Evolutionary conservation across 2,888 invertebrate species (phyloP).

Genomic region (Aphidoletes aphidimyza): DNA sequence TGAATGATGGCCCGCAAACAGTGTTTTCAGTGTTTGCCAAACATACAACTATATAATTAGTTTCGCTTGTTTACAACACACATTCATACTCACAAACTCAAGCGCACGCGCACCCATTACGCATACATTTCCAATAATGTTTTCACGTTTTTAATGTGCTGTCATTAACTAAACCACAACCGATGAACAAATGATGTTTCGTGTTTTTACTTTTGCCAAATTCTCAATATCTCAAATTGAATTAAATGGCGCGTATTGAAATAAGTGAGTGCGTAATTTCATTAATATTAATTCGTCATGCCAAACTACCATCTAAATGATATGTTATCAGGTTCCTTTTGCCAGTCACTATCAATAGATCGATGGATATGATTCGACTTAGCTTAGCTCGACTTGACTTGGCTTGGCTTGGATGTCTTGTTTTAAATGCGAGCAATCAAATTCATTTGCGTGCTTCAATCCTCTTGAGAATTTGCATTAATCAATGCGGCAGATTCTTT

Average conservation of each 20-base stretch:
- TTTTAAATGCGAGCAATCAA: too few species aligned
- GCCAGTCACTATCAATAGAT: background rate
- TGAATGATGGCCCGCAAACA: background rate
- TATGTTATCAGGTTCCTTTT: conserved; percentile 11
- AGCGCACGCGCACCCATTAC: background rate
- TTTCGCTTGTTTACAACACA: background rate
- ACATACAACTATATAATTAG: conserved; percentile 15
- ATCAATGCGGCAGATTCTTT: too few species aligned
- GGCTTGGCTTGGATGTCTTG: too few species aligned
- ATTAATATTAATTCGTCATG: background rate
- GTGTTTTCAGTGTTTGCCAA: conserved; percentile 38
- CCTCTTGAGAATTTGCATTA: too few species aligned
- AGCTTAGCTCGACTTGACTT: too few species aligned
- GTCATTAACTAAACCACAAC: background rate
- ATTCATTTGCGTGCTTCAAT: too few species aligned
- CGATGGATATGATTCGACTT: too few species aligned
- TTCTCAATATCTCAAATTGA: background rate
- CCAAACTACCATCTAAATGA: background rate
- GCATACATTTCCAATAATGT: background rate
- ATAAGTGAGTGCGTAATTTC: background rate
- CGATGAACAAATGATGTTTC: background rate
- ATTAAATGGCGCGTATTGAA: conserved; percentile 4
- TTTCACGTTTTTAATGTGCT: background rate
- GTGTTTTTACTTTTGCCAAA: background rate
- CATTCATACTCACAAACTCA: background rate